Evolutionary conservation across 2,888 invertebrate species (phyloP).

Genomic region (Plutella xylostella): DNA sequence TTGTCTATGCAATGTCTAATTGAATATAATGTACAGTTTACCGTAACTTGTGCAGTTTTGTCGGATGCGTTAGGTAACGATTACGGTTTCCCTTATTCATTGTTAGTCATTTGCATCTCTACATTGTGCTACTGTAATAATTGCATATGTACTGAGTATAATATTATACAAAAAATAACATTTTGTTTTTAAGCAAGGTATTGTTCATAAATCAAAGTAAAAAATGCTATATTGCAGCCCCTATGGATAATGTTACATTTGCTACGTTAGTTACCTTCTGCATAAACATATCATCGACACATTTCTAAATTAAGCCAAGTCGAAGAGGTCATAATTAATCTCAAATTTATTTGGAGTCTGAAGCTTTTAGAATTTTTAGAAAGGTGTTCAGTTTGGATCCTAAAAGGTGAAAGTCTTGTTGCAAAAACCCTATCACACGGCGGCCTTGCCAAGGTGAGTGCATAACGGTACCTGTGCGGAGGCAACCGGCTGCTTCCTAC

Average conservation of each 20-base stretch:
- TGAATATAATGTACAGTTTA: slow-evolving; percentile 1
- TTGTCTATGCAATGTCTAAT: background rate
- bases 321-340: background rate
- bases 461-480: slow-evolving; percentile 52
- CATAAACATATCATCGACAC: too few relatives aligned
- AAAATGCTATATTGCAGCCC: too few relatives aligned
- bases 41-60: background rate
- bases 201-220: background rate
- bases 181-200: too few relatives aligned
- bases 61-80: background rate
- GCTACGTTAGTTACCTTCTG: too few relatives aligned
- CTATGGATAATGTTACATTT: too few relatives aligned
- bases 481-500: slow-evolving; percentile 27
- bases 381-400: slow-evolving; percentile 42
- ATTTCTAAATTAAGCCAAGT: too few relatives aligned
- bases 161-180: too few relatives aligned
- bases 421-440: slow-evolving; percentile 62
- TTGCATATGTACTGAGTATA: too few relatives aligned
- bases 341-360: background rate
- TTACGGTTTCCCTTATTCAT: background rate
- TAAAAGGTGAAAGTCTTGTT: slow-evolving; percentile 66
- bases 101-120: too few relatives aligned
- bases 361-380: slow-evolving; percentile 49
- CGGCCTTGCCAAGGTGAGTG: slow-evolving; percentile 69
- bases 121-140: too few relatives aligned